Conservation (phyloP, 2,113 vertebrate species). For the Lathamus discolor region DNA sequence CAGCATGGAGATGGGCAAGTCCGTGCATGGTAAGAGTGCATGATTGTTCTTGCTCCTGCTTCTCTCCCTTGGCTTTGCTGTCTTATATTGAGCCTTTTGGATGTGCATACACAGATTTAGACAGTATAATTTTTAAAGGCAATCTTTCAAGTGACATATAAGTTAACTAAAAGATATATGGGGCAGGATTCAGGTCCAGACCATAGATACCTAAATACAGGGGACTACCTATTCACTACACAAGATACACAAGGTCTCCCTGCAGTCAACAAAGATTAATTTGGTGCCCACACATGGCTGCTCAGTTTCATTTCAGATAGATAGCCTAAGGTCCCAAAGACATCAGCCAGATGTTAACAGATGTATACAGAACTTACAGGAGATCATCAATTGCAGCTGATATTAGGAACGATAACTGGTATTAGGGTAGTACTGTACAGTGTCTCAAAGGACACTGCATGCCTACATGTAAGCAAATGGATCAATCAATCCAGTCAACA, state of each 20-base stretch:
- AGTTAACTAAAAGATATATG: neutral
- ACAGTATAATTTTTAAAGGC: neutral
- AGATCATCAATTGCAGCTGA: neutral
- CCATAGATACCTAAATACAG: neutral
- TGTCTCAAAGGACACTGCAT: neutral
- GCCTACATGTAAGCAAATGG: neutral
- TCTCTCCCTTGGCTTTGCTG: neutral
- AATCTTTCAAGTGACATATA: neutral
- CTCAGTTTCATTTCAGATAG: neutral
- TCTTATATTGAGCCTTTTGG: neutral
- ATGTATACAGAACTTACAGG: neutral
- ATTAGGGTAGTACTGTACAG: neutral
- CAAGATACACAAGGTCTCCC: neutral
- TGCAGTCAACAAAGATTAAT: neutral
- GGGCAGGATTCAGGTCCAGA: neutral
- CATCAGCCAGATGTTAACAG: neutral
- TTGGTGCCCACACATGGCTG: neutral
- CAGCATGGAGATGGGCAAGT: neutral
- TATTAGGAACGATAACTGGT: neutral
- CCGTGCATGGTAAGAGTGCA: accelerated
- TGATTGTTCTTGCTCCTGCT: neutral
- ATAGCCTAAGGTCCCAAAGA: neutral
- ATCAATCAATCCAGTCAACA: neutral
- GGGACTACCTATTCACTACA: neutral
- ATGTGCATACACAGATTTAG: neutral